Evolutionary conservation across 1,140 invertebrate genomes (phyloP), one percentile per base, ranked within the genome.

Genomic region (Zaprionus camerounensis): DNA sequence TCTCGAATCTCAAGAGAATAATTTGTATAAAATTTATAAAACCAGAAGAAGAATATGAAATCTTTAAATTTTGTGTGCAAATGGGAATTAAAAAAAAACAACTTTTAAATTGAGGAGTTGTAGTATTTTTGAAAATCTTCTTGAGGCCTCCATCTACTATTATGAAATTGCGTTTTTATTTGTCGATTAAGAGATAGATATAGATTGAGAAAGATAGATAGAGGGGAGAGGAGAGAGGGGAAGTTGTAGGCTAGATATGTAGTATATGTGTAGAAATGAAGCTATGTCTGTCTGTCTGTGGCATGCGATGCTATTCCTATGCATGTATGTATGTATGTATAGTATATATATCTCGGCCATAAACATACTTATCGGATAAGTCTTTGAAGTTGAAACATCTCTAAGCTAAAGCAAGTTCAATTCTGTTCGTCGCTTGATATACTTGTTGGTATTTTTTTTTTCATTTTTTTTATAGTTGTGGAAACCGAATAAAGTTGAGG

Each of bases 401-500:
- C 67, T 71, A 71, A 71, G 49, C 66, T 66, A 66, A 76, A 72
- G 61, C 74, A 66, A 72, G 15, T 76, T 61, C 20, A 59, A 71
- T 55, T 71, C 46, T 65, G n/a, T 41, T 12, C 57, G 44, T 65
- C 38, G 12, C 26, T 68, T 68, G 36, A 65, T 65, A 63, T 69
- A 69, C 44, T 65, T 61, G 62, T 59, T 59, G 71, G 28, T 64
- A 70, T 26, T 67, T 34, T 73, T 20, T 73, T 20, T 49, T 5
- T 44, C 56, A 41, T 62, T 80, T 38, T 46, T 62, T 80, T 34
- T 31, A 55, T 53, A 70, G 67, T 67, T 62, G 76, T 73, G 61
- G 81, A 83, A 83, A 83, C 81, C 81, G 81, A 81, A 83, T 81
- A 78, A 79, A 81, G 73, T 83, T 81, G 81, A 83, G 81, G 81